These are phyloP conservation scores for Mellivora capensis DNA, from an alignment of 2,113 vertebrate genomes.

Conservation along the genomic window DNA sequence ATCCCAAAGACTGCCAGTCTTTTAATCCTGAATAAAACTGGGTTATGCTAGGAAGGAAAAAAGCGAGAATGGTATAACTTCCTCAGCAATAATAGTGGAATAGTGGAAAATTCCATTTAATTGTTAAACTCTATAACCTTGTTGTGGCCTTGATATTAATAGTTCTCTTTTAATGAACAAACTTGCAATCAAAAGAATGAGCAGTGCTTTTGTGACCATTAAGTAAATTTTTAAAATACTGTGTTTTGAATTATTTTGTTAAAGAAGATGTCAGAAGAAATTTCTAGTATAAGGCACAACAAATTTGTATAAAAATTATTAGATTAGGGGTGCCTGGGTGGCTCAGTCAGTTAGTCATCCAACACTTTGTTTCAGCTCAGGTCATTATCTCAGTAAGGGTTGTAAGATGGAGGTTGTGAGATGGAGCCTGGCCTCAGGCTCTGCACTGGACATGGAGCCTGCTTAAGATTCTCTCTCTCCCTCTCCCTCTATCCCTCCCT, in stretches of 20 bases:
- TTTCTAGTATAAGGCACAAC: not conserved
- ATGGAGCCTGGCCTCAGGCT: not conserved
- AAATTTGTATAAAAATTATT: slow-evolving; percentile 8
- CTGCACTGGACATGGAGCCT: not conserved
- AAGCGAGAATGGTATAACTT: not conserved
- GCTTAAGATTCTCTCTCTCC: not conserved
- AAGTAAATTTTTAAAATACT: slow-evolving; percentile 19
- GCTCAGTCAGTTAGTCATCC: not conserved
- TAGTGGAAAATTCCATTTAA: slow-evolving; percentile 19
- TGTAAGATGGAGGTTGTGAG: not conserved
- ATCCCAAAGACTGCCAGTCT: not conserved
- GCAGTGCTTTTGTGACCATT: not conserved
- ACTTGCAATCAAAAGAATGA: slow-evolving; percentile 50
- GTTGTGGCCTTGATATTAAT: not conserved
- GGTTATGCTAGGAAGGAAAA: not conserved
- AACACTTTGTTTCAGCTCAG: not conserved
- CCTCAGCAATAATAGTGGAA: not conserved
- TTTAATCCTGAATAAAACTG: not conserved
- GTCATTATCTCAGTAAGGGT: not conserved
- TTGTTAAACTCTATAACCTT: slow-evolving; percentile 41
- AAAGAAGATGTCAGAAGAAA: slow-evolving; percentile 25
- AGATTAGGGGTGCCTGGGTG: not conserved
- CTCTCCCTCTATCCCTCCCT: not conserved
- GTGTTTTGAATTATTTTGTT: slow-evolving; percentile 32
- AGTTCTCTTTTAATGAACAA: slow-evolving; percentile 46